phyloP scores from a whole-genome alignment of 2,113 vertebrate genomes.

The Nycticryphes semicollaris region DNA sequence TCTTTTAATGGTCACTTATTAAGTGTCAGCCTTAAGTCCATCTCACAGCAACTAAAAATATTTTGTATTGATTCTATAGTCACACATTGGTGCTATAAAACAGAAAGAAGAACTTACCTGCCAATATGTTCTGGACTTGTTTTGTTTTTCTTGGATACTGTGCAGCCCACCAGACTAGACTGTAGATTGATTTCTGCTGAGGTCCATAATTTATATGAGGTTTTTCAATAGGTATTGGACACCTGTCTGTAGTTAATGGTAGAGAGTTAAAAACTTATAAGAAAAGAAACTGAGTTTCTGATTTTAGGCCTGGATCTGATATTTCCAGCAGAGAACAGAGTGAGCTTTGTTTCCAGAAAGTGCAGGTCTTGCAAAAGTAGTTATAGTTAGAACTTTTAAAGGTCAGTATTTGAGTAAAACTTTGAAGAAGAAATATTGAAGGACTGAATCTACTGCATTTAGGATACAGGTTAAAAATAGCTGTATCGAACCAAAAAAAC shows the following conservation, averaged over 20 bases:
- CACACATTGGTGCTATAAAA: not conserved
- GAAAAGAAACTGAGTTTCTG: not conserved
- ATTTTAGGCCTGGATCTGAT: not conserved
- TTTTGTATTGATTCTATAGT: not conserved
- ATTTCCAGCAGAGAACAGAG: constrained; percentile 33
- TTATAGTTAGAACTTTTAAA: constrained; percentile 8
- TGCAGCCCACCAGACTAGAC: not conserved
- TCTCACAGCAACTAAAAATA: not conserved
- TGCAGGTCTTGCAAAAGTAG: constrained; percentile 42
- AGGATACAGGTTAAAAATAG: constrained; percentile 5
- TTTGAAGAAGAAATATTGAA: constrained; percentile 27
- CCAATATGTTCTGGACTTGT: not conserved
- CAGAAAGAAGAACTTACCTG: not conserved
- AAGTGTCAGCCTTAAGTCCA: not conserved
- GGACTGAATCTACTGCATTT: not conserved
- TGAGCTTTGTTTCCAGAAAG: constrained; percentile 16
- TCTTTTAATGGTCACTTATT: not conserved
- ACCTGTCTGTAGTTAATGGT: constrained; percentile 12
- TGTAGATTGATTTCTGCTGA: constrained; percentile 21
- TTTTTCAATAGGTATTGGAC: constrained; percentile 3
- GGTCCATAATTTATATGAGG: not conserved
- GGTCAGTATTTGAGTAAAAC: constrained; percentile 4
- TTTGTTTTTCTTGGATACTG: not conserved
- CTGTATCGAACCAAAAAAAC: not conserved
- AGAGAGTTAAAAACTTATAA: constrained; percentile 35